Percentiles rank a stretch among this genome's conserved stretches.
phyloP scores from a whole-genome alignment of 2,888 invertebrate species.

The Sinopyrophorus schimmeli region DNA sequence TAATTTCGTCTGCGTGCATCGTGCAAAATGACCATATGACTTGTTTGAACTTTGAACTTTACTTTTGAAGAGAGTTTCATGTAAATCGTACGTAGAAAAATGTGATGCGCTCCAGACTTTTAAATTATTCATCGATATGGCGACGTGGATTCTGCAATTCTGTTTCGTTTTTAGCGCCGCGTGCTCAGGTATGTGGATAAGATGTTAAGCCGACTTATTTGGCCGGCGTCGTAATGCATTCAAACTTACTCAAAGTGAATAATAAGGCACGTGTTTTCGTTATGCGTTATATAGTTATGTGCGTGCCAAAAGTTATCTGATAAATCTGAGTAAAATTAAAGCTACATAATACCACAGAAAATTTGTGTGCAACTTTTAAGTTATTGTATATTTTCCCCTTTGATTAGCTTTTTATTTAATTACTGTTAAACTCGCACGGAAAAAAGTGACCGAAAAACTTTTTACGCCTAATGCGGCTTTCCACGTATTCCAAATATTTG shows the following conservation, averaged over 20 bases:
- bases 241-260: conserved; percentile 2
- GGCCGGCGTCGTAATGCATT: neutral
- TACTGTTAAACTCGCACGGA: too few species aligned
- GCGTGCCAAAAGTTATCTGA: conserved; percentile 26
- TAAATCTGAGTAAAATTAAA: conserved; percentile 14
- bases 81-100: conserved; percentile 22
- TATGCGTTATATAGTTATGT: too few species aligned
- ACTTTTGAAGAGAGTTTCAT: conserved; percentile 15
- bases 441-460: too few species aligned
- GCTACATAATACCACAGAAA: conserved; percentile 13
- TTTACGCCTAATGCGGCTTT: too few species aligned
- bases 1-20: neutral
- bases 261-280: conserved; percentile 17
- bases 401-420: too few species aligned
- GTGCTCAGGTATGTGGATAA: conserved; percentile 33
- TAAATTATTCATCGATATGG: conserved; percentile 34
- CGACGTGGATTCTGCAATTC: conserved; percentile 37
- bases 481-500: conserved; percentile 4
- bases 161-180: conserved; percentile 34
- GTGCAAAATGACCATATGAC: conserved; percentile 11
- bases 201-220: too few species aligned
- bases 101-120: conserved; percentile 34
- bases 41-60: conserved; percentile 15
- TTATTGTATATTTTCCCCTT: too few species aligned
- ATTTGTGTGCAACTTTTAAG: too few species aligned